phyloP scores from a whole-genome alignment of 2,888 invertebrate genomes.

The Germaria angustata region DNA sequence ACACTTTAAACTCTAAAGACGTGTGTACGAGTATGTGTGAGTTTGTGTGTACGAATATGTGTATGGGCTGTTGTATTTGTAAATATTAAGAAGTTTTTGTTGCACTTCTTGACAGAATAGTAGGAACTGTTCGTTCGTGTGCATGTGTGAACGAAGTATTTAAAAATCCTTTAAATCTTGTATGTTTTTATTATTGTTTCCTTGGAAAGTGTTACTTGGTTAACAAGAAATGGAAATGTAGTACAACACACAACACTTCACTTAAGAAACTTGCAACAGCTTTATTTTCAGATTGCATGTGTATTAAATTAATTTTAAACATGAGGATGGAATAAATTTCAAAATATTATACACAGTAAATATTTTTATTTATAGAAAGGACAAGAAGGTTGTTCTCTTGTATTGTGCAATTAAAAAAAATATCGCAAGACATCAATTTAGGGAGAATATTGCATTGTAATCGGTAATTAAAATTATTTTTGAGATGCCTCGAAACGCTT shows the following conservation, averaged over 20 bases:
- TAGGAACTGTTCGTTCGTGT: neutral
- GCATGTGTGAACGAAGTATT: conserved; percentile 23
- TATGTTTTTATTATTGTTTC: neutral
- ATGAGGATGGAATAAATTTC: neutral
- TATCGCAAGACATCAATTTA: no score
- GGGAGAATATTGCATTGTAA: no score
- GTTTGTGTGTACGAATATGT: neutral
- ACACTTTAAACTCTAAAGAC: conserved; percentile 37
- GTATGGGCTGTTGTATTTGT: neutral
- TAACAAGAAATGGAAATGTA: conserved; percentile 16
- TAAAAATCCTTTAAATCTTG: conserved; percentile 47
- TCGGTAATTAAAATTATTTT: no score
- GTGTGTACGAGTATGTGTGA: conserved; percentile 4
- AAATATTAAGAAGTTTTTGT: conserved; percentile 40
- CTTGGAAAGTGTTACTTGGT: conserved; percentile 25
- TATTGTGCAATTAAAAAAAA: no score
- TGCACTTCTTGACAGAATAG: neutral
- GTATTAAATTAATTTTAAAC: conserved; percentile 17
- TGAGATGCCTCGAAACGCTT: no score
- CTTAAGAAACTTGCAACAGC: neutral
- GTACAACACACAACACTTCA: neutral
- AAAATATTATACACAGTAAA: neutral
- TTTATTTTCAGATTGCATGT: conserved; percentile 4
- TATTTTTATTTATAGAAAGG: neutral
- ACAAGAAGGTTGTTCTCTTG: no score